Evolutionary conservation across 2,797 vertebrate species (phyloP), one percentile per base, ranked within the genome.

Genomic region (Loriculus beryllinus): DNA sequence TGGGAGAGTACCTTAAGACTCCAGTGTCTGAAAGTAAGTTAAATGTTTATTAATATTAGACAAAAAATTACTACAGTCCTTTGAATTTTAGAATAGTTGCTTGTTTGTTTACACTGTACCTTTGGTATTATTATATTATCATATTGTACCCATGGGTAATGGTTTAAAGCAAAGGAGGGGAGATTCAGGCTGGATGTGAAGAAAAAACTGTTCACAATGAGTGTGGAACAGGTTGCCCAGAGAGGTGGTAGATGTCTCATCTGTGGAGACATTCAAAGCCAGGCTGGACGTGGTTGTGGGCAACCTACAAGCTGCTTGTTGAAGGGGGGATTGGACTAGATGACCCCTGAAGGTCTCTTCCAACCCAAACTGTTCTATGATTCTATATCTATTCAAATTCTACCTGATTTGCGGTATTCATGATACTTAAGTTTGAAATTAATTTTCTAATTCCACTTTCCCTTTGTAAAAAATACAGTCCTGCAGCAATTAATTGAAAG

Each of bases 21-120:
- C 97, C 98, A 79, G 77, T 96, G 7, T 95, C 97, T 92, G 97
- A 98, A 96, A 97, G 99, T 99, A 96, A 97, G 97, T 97, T 78
- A 20, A 70, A 60, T 59, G 8, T 57, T 63, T 65, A 6, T 71
- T 56, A 68, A 47, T 68, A 35, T 45, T 3, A 4, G 6, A 43
- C 4, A 28, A 65, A 82, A 35, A 40, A 10, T 9, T 17, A 11
- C 4, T 69, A 1, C 18, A 48, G 1, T 70, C 5, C 2, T 16
- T 89, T 45, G 21, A 3, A 29, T 82, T 92, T 83, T 87, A 54
- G 39, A 65, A 45, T 20, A 84, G 7, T 52, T 49, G 3, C 28
- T 49, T 35, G 14, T 3, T 22, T 86, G 11, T 49, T 54, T 52
- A 3, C 48, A 14, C 40, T 72, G 7, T 21, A 33, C 3, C 23